Base-by-base conservation (phyloP, 2,888 invertebrate species). In the Amblyteles armatorius region DNA sequence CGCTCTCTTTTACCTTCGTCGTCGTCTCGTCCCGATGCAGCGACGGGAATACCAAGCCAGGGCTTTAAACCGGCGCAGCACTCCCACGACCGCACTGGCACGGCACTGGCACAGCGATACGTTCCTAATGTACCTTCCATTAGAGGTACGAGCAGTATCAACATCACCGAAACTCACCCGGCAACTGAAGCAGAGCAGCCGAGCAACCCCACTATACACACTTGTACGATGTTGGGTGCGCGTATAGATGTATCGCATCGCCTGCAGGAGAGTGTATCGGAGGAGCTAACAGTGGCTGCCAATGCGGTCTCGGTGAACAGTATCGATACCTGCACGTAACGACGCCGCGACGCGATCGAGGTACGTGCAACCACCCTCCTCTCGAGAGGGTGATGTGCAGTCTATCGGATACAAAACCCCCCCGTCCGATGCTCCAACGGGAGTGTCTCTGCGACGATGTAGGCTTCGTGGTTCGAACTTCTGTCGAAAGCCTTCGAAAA, bases 111-210 rank as follows among this genome's bases (percentile, higher is more conserved):
- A 77, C 85, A 74, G 86, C 88, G 89, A 90, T 88, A 89, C 86
- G 80, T 87, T 67, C 87, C 87, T 89, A 91, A 92, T 91, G 90
- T 88, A 88, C 86, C 87, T 89, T 88, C 89, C 90, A 92, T 91
- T 91, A 90, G 89, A 63, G 60, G 26, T 33, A 63, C 60, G 60
- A 63, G 29, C 60, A n/a, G 60, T 29, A 63, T 57, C 22, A 57
- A 73, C 80, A 68, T 33, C 68, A 63, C 44, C 48, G 44, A 19
- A n/a, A 48, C 55, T 36, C 52, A 71, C 40, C 69, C 29, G 50
- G 26, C 52, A 50, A 71, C 69, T 52, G 50, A 63, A 29, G 60
- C 33, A n/a, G 33, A 33, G 29, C 33, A 63, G 57, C 60, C 26
- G 60, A 16, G 29, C 60, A 6, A n/a, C 16, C 60, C 60, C 7